Evolutionary conservation across 2,888 invertebrate species (phyloP).

Genomic region (Dryomyza anilis): DNA sequence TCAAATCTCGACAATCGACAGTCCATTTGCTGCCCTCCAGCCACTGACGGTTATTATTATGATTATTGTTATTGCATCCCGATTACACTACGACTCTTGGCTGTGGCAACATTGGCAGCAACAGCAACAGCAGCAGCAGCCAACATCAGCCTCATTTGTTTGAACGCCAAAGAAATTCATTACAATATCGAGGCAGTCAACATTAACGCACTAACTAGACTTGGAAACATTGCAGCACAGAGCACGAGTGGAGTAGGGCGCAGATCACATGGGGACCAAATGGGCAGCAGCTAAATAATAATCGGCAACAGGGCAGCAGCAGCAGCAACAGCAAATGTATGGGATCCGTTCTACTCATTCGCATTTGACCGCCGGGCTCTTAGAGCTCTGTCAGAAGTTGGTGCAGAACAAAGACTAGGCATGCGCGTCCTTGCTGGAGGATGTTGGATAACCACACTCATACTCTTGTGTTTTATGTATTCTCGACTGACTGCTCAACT

Average conservation of each 20-base stretch:
- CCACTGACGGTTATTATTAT: constrained; percentile 43
- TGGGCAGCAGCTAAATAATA: constrained; percentile 9
- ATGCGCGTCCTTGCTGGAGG: neutral
- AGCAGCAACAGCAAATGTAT: neutral
- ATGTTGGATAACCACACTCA: too few species aligned
- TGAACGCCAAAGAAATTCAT: constrained; percentile 5
- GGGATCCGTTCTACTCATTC: constrained; percentile 9
- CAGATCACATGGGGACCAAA: neutral
- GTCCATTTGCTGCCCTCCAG: constrained; percentile 32
- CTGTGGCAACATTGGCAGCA: too few species aligned
- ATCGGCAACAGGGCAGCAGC: constrained; percentile 11
- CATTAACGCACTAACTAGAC: constrained; percentile 13
- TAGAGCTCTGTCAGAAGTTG: neutral
- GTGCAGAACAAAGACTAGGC: neutral
- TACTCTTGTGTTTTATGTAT: too few species aligned
- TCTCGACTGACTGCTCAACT: too few species aligned
- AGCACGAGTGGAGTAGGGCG: neutral
- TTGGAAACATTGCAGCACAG: too few species aligned
- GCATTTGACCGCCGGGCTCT: constrained; percentile 14
- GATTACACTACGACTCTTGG: too few species aligned
- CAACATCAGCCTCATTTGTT: neutral
- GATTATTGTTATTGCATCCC: constrained; percentile 42
- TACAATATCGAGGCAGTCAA: constrained; percentile 4
- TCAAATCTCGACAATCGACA: constrained; percentile 35
- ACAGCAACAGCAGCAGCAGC: constrained; percentile 4